Conservation (phyloP, 2,888 invertebrate genomes). For the Drosophila rellima region DNA sequence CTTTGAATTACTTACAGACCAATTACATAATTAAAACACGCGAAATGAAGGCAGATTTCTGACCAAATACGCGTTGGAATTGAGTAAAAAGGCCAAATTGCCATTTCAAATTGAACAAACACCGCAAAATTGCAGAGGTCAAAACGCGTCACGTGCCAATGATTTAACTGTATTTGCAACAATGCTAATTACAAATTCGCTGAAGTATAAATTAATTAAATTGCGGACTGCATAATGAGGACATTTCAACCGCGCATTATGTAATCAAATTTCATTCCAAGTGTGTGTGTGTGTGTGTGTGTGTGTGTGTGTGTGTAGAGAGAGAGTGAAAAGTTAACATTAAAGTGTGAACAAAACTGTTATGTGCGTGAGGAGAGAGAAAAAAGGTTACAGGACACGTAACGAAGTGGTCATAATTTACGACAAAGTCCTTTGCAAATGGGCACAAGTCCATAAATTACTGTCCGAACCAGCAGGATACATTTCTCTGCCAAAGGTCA, state of each 20-base stretch:
- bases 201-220: conserved; percentile 63
- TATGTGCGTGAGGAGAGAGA: conserved; percentile 14
- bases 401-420: conserved; percentile 54
- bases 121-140: conserved; percentile 7
- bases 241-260: conserved; percentile 32
- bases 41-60: too few species aligned
- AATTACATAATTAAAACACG: too few species aligned
- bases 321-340: conserved; percentile 24
- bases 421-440: conserved; percentile 53
- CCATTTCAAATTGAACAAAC: too few species aligned
- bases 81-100: too few species aligned
- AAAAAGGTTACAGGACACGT: conserved; percentile 55
- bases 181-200: conserved; percentile 58
- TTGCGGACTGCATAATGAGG: conserved; percentile 35
- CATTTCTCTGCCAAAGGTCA: conserved; percentile 16
- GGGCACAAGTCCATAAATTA: conserved; percentile 72
- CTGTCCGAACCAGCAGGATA: conserved; percentile 16
- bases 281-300: conserved; percentile 1
- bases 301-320: conserved; percentile 7
- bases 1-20: conserved; percentile 9
- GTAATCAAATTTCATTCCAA: conserved; percentile 12
- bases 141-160: conserved; percentile 8
- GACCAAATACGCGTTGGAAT: too few species aligned
- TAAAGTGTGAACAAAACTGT: conserved; percentile 41
- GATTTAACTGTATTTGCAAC: conserved; percentile 24